Base-by-base conservation (phyloP, 2,113 vertebrate species). In the Amia ocellicauda region DNA sequence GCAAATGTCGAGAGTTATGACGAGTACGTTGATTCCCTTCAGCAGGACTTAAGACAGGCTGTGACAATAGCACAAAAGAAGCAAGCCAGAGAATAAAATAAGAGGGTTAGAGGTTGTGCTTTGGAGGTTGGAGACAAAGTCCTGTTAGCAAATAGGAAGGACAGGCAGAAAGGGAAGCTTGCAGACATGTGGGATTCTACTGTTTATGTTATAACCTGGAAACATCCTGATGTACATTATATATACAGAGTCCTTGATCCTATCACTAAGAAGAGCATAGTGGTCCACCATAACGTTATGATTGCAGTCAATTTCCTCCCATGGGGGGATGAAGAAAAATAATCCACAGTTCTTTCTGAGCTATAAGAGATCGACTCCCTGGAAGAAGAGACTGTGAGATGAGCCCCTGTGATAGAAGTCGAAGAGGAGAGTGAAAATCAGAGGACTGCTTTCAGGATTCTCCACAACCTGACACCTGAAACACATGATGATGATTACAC, bases 111-210 rank as follows among this genome's bases (percentile, higher is more conserved):
- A 20, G 64, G 61, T 31, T 14, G 60, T 3, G 24, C 29, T 43
- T 42, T 73, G 7, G 31, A 24, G 4, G 1, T 61, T 2, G 59
- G 66, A 40, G 69, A 69, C 24, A 58, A 55, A 11, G 66, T 69
- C 9, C 47, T 71, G 4, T 20, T 74, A 31, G 66, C 62, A 14
- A 74, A 71, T 26, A 69, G 68, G 3, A 49, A 42, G 4, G 10
- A 19, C 7, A 62, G 16, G 13, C 67, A 56, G 0, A 58, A 67
- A 24, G 1, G 7, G 0, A 74, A 71, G 19, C 47, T 71, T 3
- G 49, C 58, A 26, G 63, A 75, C 10, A 69, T 41, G 55, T 70
- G 64, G 64, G 2, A 24, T 10, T 27, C 69, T 3, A 22, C 50
- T 5, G 13, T 68, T 0, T 65, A 70, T 31, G 31, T 53, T 4